Evolutionary conservation across 2,888 invertebrate species (phyloP), one percentile per base, ranked within the genome.

Genomic region (Marronus borbonicus): DNA sequence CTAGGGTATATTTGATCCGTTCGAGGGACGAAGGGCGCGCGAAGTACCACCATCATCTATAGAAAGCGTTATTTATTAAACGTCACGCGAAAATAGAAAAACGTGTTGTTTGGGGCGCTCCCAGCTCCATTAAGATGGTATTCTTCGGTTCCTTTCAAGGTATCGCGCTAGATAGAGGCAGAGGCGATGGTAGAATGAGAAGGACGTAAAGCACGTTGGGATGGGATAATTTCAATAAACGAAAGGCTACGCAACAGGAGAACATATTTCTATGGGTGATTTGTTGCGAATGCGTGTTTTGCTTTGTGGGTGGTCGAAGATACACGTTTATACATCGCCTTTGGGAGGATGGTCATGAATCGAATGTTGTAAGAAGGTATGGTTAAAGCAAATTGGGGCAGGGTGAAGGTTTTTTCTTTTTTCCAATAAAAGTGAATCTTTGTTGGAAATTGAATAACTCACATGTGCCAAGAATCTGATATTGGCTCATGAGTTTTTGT

Each of bases 21-120:
- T 44, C 8, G 8, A 12, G 44, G 44, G 12, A 12, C 60, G 31
- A 10, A 8, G 36, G 36, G 31, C 7, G 39, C 14, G 39, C 3
- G 14, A 17, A 17, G 65, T 39, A 36, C 14, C 39, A 17, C 8
- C 31, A 39, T 12, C 31, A 39, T 12, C 39, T 14, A n/a, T 20
- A 39, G 36, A 68, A 68, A 68, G 66, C 49, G 49, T 68, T 68
- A 68, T 68, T 68, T 68, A 68, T 68, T 68, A 68, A 68, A 44
- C 66, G 49, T 24, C 20, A 49, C 66, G 49, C 65, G 49, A 68
- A 49, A 68, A 68, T 49, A 68, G 49, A 68, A 65, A 68, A 68
- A 68, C 66, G 66, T 4, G 49, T 17, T 17, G 24, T n/a, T 52
- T 5, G 24, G 31, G 66, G 10, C 66, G 17, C 66, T 44, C 66